phyloP scores from a whole-genome alignment of 2,797 vertebrate species.

The Lemur catta region DNA sequence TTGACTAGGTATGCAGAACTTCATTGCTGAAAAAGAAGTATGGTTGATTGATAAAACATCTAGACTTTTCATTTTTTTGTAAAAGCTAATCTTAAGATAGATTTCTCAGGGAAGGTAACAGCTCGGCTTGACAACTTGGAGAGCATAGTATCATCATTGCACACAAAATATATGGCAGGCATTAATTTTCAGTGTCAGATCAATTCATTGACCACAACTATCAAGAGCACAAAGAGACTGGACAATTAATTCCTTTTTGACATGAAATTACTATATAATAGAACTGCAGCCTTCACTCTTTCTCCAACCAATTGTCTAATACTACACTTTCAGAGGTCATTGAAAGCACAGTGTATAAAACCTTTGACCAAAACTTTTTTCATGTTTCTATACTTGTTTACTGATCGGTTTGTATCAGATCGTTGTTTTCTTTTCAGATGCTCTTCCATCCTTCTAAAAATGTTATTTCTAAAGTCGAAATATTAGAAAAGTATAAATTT shows the following conservation, averaged over 20 bases:
- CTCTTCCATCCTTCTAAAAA: background rate
- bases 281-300: conserved; percentile 43
- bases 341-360: background rate
- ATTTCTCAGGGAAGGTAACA: conserved; percentile 62
- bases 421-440: conserved; percentile 34
- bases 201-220: conserved; percentile 80
- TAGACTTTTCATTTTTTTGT: conserved; percentile 3
- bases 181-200: conserved; percentile 84
- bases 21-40: background rate
- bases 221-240: conserved; percentile 51
- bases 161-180: conserved; percentile 78
- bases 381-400: background rate
- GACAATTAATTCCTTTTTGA: conserved; percentile 73
- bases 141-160: conserved; percentile 78
- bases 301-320: background rate
- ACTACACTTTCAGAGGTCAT: conserved; percentile 47
- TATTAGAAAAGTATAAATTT: background rate
- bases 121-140: conserved; percentile 78
- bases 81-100: conserved; percentile 65
- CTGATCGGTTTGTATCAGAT: background rate
- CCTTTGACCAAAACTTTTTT: conserved; percentile 30
- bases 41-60: conserved; percentile 50
- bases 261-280: conserved; percentile 64
- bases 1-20: background rate
- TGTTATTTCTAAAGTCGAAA: background rate